phyloP scores from a whole-genome alignment of 2,888 invertebrate species.

The Polydrusus tereticollis region DNA sequence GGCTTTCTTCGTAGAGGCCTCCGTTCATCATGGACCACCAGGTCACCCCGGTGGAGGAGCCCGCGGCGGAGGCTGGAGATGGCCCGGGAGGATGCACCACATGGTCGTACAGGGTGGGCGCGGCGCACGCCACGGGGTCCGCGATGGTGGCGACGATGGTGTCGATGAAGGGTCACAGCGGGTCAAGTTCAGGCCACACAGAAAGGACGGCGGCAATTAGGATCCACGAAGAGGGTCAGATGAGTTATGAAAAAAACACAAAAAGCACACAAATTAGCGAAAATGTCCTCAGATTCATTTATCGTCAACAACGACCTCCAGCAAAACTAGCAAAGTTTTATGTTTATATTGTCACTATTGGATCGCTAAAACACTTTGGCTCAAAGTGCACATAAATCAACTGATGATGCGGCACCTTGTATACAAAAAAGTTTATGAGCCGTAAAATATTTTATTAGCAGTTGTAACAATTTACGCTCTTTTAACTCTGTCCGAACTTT shows the following conservation, averaged over 20 bases:
- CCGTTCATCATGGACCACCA: constrained; percentile 91
- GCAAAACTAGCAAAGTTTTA: constrained; percentile 21
- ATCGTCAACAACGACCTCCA: constrained; percentile 48
- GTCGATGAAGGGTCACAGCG: constrained; percentile 64
- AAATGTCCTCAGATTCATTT: constrained; percentile 44
- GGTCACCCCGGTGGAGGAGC: constrained; percentile 86
- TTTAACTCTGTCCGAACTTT: constrained; percentile 33
- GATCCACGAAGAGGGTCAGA: constrained; percentile 34
- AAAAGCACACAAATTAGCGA: constrained; percentile 58
- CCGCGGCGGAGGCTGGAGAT: constrained; percentile 85
- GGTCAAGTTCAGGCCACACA: constrained; percentile 50
- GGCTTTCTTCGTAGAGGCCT: constrained; percentile 81
- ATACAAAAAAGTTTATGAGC: constrained; percentile 60
- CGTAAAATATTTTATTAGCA: constrained; percentile 63
- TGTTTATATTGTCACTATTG: constrained; percentile 34
- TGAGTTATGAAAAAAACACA: constrained; percentile 58
- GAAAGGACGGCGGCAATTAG: not conserved
- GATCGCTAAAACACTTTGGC: constrained; percentile 54
- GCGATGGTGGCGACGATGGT: constrained; percentile 75
- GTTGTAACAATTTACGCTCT: constrained; percentile 58
- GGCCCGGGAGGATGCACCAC: constrained; percentile 79
- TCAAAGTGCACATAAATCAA: constrained; percentile 57
- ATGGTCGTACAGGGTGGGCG: constrained; percentile 85
- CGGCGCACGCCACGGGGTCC: constrained; percentile 86
- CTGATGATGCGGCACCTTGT: constrained; percentile 56